Evolutionary conservation across 2,888 invertebrate genomes (phyloP).

Genomic region (Panopea generosa): DNA sequence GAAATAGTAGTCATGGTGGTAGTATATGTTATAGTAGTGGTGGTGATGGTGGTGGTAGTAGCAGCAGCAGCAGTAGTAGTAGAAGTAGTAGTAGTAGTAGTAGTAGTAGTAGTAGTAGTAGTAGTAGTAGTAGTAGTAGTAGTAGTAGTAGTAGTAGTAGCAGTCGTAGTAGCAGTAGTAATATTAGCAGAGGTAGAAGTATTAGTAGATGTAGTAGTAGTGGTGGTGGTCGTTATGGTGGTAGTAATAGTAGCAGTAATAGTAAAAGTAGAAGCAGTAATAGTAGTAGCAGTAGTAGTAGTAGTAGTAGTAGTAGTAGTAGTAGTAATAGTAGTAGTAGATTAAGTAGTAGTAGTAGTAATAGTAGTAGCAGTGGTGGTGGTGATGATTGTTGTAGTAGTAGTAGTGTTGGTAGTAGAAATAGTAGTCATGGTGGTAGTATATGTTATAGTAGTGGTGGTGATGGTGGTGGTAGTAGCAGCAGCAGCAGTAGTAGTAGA

Average conservation of each 20-base stretch:
- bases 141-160: background rate
- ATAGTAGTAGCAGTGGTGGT: too few relatives aligned
- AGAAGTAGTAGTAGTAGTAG: too few relatives aligned
- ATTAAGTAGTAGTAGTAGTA: too few relatives aligned
- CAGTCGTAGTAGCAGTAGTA: conserved; percentile 4
- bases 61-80: too few relatives aligned
- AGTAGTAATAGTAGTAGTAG: conserved; percentile 8
- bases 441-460: too few relatives aligned
- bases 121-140: conserved; percentile 3
- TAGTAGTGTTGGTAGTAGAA: background rate
- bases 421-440: background rate
- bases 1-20: too few relatives aligned
- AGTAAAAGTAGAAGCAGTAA: conserved; percentile 1
- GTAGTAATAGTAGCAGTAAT: conserved; percentile 4
- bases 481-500: too few relatives aligned
- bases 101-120: too few relatives aligned
- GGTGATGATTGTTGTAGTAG: background rate
- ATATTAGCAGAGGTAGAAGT: conserved; percentile 7
- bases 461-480: too few relatives aligned
- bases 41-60: too few relatives aligned
- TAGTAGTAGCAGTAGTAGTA: conserved; percentile 16
- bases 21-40: too few relatives aligned
- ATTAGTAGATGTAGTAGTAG: conserved; percentile 9
- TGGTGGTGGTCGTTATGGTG: background rate
- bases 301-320: conserved; percentile 17